Evolutionary conservation across 2,888 invertebrate genomes (phyloP).

Genomic region (Osedax fenrisi): DNA sequence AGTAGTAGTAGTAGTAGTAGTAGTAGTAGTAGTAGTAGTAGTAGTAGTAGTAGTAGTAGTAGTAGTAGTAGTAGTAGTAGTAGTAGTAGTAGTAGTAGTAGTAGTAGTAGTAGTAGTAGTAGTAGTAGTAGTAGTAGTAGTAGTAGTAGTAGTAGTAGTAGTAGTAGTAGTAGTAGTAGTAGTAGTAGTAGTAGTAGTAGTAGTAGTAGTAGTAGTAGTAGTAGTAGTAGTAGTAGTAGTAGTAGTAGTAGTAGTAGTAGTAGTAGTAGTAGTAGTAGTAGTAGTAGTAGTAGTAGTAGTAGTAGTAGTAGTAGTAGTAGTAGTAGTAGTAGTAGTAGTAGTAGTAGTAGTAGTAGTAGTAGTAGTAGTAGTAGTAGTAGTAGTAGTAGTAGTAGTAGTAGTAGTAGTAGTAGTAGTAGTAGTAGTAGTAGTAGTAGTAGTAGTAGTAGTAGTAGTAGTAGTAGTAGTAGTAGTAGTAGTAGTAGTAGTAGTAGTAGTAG

Average conservation of each 20-base stretch:
- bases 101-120: too few relatives aligned
- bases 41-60: too few relatives aligned
- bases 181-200: constrained; percentile 12
- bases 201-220: background rate
- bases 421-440: background rate
- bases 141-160: background rate
- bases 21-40: too few relatives aligned
- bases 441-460: background rate
- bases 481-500: background rate
- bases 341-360: background rate
- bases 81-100: too few relatives aligned
- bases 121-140: too few relatives aligned
- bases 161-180: constrained; percentile 3
- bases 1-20: too few relatives aligned
- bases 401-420: background rate
- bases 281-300: constrained; percentile 9
- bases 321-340: constrained; percentile 4
- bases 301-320: constrained; percentile 9
- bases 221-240: constrained; percentile 3
- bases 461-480: background rate
- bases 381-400: background rate
- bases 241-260: constrained; percentile 12
- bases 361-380: constrained; percentile 4
- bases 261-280: constrained; percentile 8
- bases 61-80: too few relatives aligned